Evolutionary conservation across 2,113 vertebrate genomes (phyloP).

Genomic region (Pygoscelis adeliae): DNA sequence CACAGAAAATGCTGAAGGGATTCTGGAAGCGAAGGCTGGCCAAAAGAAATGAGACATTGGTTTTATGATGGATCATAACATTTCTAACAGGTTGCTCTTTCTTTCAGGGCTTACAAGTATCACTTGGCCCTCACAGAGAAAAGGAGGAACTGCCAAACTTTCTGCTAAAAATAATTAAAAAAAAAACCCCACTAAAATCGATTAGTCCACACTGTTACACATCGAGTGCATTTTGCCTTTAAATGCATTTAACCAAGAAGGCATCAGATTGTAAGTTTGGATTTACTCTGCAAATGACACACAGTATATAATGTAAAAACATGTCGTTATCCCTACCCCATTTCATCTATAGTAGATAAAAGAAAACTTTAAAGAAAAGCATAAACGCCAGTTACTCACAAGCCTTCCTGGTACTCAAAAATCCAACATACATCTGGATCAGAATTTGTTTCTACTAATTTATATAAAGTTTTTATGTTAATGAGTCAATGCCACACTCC

Average conservation of each 20-base stretch:
- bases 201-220: not conserved
- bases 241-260: not conserved
- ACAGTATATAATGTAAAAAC: not conserved
- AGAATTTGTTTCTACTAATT: not conserved
- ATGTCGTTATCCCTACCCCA: rapidly evolving
- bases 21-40: not conserved
- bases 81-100: not conserved
- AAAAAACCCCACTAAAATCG: not conserved
- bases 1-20: not conserved
- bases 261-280: not conserved
- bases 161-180: not conserved
- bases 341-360: not conserved
- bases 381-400: not conserved
- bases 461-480: not conserved
- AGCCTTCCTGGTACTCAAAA: not conserved
- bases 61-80: not conserved
- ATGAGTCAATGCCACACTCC: not conserved
- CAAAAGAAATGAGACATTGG: not conserved
- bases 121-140: not conserved
- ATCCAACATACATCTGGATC: not conserved
- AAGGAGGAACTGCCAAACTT: not conserved
- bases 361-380: not conserved
- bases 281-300: not conserved
- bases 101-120: not conserved
- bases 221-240: not conserved